A percentile compares a stretch with the other conserved stretches of the same genome.
Conservation (phyloP, 2,113 vertebrate species). For the Mystacornis crossleyi region DNA sequence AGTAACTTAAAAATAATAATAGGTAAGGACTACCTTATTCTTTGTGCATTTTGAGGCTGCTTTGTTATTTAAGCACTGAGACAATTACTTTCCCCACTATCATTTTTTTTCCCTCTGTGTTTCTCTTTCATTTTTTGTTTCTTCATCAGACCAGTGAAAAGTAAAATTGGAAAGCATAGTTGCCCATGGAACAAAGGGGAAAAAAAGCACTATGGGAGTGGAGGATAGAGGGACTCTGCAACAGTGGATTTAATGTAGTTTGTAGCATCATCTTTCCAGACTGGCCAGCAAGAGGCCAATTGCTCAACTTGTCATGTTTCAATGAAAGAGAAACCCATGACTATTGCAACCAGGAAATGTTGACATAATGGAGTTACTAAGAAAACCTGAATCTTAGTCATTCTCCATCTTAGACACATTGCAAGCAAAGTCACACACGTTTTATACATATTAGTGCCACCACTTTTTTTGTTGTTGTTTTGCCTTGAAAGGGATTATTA, state of each 20-base stretch:
- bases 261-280: background rate
- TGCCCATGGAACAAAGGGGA: background rate
- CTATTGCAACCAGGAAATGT: constrained; percentile 4
- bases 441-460: background rate
- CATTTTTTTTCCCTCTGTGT: rapidly evolving
- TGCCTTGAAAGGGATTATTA: background rate
- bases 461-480: background rate
- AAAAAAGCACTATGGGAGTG: background rate
- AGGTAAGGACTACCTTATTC: background rate
- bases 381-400: background rate
- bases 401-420: background rate
- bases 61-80: background rate
- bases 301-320: background rate
- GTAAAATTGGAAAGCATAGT: background rate
- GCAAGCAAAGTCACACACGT: background rate
- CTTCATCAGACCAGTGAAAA: background rate
- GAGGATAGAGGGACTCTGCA: background rate
- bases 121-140: background rate
- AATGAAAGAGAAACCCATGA: background rate
- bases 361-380: background rate
- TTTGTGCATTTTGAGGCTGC: background rate
- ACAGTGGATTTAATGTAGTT: background rate
- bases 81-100: background rate
- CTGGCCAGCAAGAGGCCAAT: background rate
- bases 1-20: background rate